These are phyloP conservation scores for Eupithecia pulchellata DNA, from an alignment of 2,888 invertebrate species.

Conservation along the genomic window DNA sequence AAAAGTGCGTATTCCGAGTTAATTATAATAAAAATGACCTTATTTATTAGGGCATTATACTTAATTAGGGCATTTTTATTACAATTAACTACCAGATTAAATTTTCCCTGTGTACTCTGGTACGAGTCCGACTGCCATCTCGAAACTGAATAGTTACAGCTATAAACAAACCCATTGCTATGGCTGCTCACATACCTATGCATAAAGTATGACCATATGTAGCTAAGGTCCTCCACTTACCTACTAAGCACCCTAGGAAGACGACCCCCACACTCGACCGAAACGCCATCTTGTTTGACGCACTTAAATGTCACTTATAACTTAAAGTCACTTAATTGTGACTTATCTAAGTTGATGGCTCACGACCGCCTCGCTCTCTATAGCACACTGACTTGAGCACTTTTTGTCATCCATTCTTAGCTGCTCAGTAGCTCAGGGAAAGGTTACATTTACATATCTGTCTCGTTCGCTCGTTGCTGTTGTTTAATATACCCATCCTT, in stretches of 20 bases:
- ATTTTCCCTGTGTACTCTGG: not conserved
- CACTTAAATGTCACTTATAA: conserved; percentile 59
- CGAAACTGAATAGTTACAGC: conserved; percentile 7
- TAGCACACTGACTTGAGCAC: conserved; percentile 77
- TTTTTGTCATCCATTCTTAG: conserved; percentile 79
- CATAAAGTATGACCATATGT: not conserved
- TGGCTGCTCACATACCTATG: not conserved
- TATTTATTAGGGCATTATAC: no score
- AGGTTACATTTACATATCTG: conserved; percentile 67
- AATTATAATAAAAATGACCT: no score
- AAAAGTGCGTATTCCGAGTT: not conserved
- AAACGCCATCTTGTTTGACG: conserved; percentile 72
- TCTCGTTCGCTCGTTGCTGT: conserved; percentile 58
- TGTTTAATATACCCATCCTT: conserved; percentile 55
- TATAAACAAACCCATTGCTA: not conserved
- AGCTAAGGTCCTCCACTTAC: conserved; percentile 58
- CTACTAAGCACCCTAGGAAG: conserved; percentile 71
- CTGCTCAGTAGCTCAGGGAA: conserved; percentile 72
- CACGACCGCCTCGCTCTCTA: conserved; percentile 75
- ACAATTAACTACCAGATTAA: not conserved
- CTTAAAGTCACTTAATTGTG: conserved; percentile 70
- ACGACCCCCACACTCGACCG: conserved; percentile 66
- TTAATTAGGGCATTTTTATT: not conserved
- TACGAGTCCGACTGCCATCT: not conserved
- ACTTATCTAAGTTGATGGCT: conserved; percentile 66